phyloP scores from a whole-genome alignment of 92 coral and sea anemone species.

The Palythoa grandiflora region DNA sequence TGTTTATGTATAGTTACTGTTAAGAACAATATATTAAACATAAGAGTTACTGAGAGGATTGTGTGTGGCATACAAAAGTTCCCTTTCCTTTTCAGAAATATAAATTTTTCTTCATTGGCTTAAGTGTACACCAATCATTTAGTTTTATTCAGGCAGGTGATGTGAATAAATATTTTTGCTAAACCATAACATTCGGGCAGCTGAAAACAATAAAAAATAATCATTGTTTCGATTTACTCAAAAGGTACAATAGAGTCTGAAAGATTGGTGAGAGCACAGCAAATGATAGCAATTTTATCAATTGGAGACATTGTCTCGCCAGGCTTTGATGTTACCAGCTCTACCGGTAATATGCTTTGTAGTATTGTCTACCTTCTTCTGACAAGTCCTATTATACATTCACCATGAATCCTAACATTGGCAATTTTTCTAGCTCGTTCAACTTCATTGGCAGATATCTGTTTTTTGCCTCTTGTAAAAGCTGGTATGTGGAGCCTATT shows the following conservation, averaged over 20 bases:
- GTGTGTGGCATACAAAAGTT: conserved; percentile 6
- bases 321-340: conserved; percentile 15
- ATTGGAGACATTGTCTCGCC: conserved; percentile 14
- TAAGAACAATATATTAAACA: conserved; percentile 15
- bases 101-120: neutral
- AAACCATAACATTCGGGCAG: conserved; percentile 10
- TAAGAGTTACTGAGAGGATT: neutral
- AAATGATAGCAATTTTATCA: conserved; percentile 27
- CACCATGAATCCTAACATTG: too few species aligned
- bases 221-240: conserved; percentile 17
- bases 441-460: neutral
- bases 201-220: neutral
- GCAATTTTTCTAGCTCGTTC: too few species aligned
- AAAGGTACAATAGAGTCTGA: conserved; percentile 39
- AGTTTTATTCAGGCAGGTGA: conserved; percentile 7
- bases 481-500: too few species aligned
- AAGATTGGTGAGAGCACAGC: conserved; percentile 47
- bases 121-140: conserved; percentile 12
- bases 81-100: conserved; percentile 5
- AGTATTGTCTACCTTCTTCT: conserved; percentile 26
- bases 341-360: conserved; percentile 27
- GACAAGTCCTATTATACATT: too few species aligned
- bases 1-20: conserved; percentile 12
- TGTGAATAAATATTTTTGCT: conserved; percentile 3
- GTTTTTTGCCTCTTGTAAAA: too few species aligned